These are phyloP conservation scores for Erpornis zantholeuca DNA, from an alignment of 2,113 vertebrate genomes.

Conservation along the genomic window DNA sequence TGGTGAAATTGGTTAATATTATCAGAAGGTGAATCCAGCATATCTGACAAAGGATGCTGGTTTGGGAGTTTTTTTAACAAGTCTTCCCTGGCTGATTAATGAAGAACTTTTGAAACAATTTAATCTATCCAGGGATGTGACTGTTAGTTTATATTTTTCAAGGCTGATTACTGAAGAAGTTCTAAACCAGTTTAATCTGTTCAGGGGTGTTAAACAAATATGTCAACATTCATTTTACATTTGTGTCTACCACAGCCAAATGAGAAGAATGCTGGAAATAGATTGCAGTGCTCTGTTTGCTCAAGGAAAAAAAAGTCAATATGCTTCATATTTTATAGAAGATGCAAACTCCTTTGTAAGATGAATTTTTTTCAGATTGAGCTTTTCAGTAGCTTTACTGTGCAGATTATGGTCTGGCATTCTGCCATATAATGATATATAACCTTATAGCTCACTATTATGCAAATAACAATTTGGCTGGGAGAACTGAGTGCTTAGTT, in stretches of 20 bases:
- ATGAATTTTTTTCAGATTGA: constrained; percentile 64
- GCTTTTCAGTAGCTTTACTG: constrained; percentile 68
- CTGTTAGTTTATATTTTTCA: constrained; percentile 64
- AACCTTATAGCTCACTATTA: constrained; percentile 68
- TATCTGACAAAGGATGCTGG: background rate
- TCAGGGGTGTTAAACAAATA: constrained; percentile 72
- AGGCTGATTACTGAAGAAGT: constrained; percentile 63
- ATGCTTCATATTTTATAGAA: constrained; percentile 52
- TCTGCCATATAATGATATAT: constrained; percentile 67
- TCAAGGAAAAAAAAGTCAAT: constrained; percentile 49
- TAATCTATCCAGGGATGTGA: constrained; percentile 45
- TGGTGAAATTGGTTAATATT: background rate
- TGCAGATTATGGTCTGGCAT: constrained; percentile 65
- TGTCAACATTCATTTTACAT: constrained; percentile 66
- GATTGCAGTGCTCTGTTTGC: constrained; percentile 53
- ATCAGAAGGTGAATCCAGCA: background rate
- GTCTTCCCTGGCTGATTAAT: constrained; percentile 44
- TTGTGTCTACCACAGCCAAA: constrained; percentile 52
- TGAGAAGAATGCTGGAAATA: constrained; percentile 56
- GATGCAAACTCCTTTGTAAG: constrained; percentile 43
- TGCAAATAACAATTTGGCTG: constrained; percentile 72
- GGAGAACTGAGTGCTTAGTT: constrained; percentile 45
- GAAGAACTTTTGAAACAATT: constrained; percentile 62
- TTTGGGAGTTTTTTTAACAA: background rate
- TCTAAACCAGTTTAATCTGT: constrained; percentile 63